Evolutionary conservation across 2,888 invertebrate genomes (phyloP), one percentile per base, ranked within the genome.

Genomic region (Synanthedon myopaeformis): DNA sequence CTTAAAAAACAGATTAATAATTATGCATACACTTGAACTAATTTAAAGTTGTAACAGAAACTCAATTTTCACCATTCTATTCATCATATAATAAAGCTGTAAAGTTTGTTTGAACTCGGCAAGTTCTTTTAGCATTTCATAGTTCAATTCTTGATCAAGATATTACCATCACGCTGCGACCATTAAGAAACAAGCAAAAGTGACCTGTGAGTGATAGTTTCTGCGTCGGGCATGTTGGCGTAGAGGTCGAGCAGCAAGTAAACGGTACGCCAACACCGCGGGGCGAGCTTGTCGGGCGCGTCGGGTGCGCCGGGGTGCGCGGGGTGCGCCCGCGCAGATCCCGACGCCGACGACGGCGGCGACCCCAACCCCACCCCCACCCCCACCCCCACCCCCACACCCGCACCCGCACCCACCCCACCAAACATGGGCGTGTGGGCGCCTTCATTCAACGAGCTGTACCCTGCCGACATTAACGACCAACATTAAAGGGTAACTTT

Each of bases 261-360:
- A 61, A 98, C 93, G 0, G 96, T 98, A 71, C 95, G 93, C 98
- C 98, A 98, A 72, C 98, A 98, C 64, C 94, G 91, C 11, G 96
- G 96, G 3, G 91, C 91, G 59, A 89, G 71, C 65, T 68, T 71
- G 68, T 63, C 51, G 49, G 35, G 42, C 49, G 13, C 17, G 42
- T 17, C 23, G 52, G 58, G 54, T 51, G 58, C 28, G 54, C 55
- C 50, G 55, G 58, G 0, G 94, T 96, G 73, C 93, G 92, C 96
- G 95, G 96, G 69, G 95, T 94, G 63, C 92, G 90, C 0, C 93
- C 55, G 93, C 0, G 88, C 88, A 42, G 74, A 54, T 53, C 52
- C 51, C 53, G 58, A 53, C 51, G 53, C 55, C 45, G 58, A 51
- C 14, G 19, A 17, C 55, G 42, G 58, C 57, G 55, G 61, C 51